Percentiles rank a stretch among this genome's conserved stretches.
phyloP scores from a whole-genome alignment of 2,113 vertebrate species.

The Leucoraja erinaceus region DNA sequence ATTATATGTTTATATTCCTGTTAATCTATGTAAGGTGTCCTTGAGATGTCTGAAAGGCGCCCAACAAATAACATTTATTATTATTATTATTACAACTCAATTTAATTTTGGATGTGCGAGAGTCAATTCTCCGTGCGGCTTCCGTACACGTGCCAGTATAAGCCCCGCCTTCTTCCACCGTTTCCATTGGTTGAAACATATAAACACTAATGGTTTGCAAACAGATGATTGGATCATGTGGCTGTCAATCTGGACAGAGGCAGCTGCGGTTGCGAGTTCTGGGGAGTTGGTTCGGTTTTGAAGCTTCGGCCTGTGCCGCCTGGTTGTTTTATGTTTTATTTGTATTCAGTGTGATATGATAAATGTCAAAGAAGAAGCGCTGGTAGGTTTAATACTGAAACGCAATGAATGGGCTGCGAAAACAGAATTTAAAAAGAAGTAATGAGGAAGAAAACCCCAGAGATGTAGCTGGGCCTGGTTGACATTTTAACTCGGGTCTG shows the following conservation, averaged over 20 bases:
- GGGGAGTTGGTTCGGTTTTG: neutral
- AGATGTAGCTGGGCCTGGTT: conserved; percentile 12
- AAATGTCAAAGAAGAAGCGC: neutral
- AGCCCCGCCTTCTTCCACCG: neutral
- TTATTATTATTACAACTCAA: too few species aligned
- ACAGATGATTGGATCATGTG: neutral
- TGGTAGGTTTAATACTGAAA: neutral
- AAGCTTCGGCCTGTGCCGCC: neutral
- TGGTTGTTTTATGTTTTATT: neutral
- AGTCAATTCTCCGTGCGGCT: neutral
- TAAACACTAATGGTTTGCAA: neutral
- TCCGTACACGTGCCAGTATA: neutral
- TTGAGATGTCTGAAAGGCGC: too few species aligned
- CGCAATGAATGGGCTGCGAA: neutral
- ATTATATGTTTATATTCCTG: too few species aligned
- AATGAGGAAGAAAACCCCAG: neutral
- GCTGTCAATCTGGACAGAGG: neutral
- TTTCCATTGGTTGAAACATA: neutral
- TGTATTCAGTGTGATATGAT: neutral
- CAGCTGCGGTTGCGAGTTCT: neutral
- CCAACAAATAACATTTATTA: too few species aligned
- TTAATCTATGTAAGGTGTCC: too few species aligned
- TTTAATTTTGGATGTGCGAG: neutral
- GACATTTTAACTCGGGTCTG: neutral
- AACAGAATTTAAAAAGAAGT: neutral